Base-by-base conservation (phyloP, 2,797 vertebrate genomes). In the Dryobates pubescens region DNA sequence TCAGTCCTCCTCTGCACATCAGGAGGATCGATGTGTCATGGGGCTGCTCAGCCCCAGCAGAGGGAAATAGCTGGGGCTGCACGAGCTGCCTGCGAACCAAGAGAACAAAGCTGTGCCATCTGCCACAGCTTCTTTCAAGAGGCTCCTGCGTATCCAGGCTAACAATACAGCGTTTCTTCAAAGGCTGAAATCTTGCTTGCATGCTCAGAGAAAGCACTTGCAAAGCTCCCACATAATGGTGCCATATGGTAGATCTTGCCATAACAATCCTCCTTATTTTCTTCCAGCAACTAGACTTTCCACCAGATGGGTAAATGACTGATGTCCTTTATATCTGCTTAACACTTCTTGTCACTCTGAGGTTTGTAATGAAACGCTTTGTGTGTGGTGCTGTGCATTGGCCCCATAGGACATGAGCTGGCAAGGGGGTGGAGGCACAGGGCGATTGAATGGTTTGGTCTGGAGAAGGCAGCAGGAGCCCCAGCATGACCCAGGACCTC, bases 51-150 rank as follows among this genome's bases (percentile, higher is more conserved):
- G 59, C 34, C 67, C 67, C 24, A 1, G 27, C 9, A 1, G 89
- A 59, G 82, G 79, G 72, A 74, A 78, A 64, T 79, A 36, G 75
- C 73, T 62, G 49, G 59, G 30, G 47, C 41, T 89, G 47, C 69
- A 72, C 1, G 2, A 87, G 5, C 83, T 93, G 93, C 84, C 75
- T 85, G 82, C 4, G 0, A 83, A 92, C 68, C 62, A n/a, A n/a
- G 79, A 67, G 87, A 96, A 93, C 94, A 96, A 96, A 96, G 95
- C 92, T 88, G 89, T 90, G 90, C 94, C 93, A 96, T 96, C 92
- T 96, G 95, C 92, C 93, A 47, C 57, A 13, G 82, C 95, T 86
- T 92, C 94, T 96, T 94, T 95, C 90, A 94, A 82, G 89, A 88
- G 84, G 82, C 84, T 92, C 59, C 90, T 93, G 61, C 26, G 0